Evolutionary conservation across 2,888 invertebrate species (phyloP).

Genomic region (Belgica antarctica): DNA sequence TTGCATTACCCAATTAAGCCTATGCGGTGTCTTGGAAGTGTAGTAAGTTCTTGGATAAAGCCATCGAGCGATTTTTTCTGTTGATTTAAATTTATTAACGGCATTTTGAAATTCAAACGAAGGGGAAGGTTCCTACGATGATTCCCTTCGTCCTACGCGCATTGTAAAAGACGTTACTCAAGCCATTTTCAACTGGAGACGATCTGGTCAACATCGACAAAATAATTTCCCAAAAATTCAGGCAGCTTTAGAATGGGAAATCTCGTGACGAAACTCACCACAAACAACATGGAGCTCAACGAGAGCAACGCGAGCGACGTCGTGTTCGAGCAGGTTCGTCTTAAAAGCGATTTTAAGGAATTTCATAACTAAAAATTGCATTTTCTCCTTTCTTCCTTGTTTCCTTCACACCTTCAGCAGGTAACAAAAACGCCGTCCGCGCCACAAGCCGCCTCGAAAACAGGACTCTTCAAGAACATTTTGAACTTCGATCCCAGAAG

Average conservation of each 20-base stretch:
- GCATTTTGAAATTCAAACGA: too few species aligned
- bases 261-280: constrained; percentile 34
- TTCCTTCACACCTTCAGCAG: constrained; percentile 9
- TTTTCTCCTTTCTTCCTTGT: background rate
- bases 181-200: too few species aligned
- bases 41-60: too few species aligned
- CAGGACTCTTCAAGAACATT: constrained; percentile 28
- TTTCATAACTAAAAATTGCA: background rate
- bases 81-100: too few species aligned
- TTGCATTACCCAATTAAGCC: too few species aligned
- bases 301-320: constrained; percentile 31
- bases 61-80: too few species aligned
- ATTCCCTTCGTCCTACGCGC: too few species aligned
- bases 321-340: background rate
- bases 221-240: too few species aligned
- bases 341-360: background rate
- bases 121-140: too few species aligned
- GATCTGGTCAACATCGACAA: too few species aligned
- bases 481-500: constrained; percentile 25
- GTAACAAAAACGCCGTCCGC: constrained; percentile 12
- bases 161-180: too few species aligned
- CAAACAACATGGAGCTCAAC: constrained; percentile 23
- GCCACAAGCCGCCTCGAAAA: background rate
- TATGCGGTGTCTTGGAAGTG: too few species aligned
- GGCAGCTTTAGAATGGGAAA: constrained; percentile 28